Evolutionary conservation across 2,113 vertebrate genomes (phyloP), one percentile per base, ranked within the genome.

Genomic region (Lycocorax pyrrhopterus): DNA sequence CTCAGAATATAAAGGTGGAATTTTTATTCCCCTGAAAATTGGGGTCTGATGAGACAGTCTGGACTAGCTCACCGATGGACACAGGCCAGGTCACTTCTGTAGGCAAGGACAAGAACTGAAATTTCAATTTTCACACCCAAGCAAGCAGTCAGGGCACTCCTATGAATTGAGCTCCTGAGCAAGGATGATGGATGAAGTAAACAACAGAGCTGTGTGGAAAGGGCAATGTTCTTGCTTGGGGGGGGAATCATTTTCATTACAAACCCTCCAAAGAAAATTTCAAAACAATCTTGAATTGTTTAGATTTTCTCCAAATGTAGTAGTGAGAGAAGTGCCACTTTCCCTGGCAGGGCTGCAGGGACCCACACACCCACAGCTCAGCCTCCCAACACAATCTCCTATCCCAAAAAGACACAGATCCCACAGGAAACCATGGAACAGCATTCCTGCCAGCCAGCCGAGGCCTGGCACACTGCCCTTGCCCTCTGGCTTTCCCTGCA

Each of bases 161-260:
- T 84, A 49, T 62, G 72, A 69, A 93, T 72, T 7, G 62, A 79
- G 64, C 87, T 87, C 53, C 60, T 4, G 4, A 84, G 90, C 87
- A 71, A 32, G 81, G 71, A 82, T 93, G 95, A 95, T 84, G 75
- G 90, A 93, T 91, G 94, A 85, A 93, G 79, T 64, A 73, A 89
- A 91, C 84, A 84, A 56, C 64, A 91, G 64, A 83, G 66, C 87
- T 35, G 32, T 51, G 84, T 59, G 39, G 66, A 89, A 89, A 87
- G 71, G 84, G 89, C 85, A 93, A 37, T 12, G 33, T 62, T 89
- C 69, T 17, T 71, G 59, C 39, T 90, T 86, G 72, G 39, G 30
- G 33, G 33, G 20, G 20, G 41, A 75, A 84, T 78, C 1, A 79
- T 37, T 96, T 94, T 88, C 86, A 60, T 93, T 76, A 85, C 39